Percentiles rank a stretch among this genome's conserved stretches.
These are phyloP conservation scores for Acholoe squamosa DNA, from an alignment of 2,888 invertebrate genomes.

Conservation along the genomic window DNA sequence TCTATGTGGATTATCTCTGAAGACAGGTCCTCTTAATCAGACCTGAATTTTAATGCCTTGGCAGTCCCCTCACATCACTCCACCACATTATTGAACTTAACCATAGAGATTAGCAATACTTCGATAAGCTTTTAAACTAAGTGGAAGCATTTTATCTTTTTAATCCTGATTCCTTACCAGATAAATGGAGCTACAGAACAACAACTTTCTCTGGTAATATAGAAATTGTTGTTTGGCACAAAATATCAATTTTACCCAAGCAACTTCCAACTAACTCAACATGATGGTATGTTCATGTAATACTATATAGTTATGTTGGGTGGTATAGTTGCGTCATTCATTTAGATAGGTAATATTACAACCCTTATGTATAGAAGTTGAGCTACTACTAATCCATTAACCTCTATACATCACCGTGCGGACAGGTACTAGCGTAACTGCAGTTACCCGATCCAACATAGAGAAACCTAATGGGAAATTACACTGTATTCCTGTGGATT, in stretches of 20 bases:
- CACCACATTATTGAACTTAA: background rate
- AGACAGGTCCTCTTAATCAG: background rate
- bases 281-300: too few species aligned
- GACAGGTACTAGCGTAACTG: too few species aligned
- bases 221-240: too few species aligned
- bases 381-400: background rate
- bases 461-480: too few species aligned
- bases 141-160: background rate
- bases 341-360: background rate
- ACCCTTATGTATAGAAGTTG: background rate
- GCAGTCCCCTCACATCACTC: background rate
- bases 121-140: background rate
- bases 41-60: background rate
- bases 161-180: background rate
- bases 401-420: background rate
- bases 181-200: background rate
- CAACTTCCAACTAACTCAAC: too few species aligned
- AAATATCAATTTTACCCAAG: too few species aligned
- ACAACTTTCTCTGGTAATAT: background rate
- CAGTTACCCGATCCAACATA: too few species aligned
- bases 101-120: background rate
- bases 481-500: too few species aligned
- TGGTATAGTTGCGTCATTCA: background rate
- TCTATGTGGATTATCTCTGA: background rate
- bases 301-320: background rate